Base-by-base conservation (phyloP, 2,797 vertebrate species). In the Tapirus indicus region DNA sequence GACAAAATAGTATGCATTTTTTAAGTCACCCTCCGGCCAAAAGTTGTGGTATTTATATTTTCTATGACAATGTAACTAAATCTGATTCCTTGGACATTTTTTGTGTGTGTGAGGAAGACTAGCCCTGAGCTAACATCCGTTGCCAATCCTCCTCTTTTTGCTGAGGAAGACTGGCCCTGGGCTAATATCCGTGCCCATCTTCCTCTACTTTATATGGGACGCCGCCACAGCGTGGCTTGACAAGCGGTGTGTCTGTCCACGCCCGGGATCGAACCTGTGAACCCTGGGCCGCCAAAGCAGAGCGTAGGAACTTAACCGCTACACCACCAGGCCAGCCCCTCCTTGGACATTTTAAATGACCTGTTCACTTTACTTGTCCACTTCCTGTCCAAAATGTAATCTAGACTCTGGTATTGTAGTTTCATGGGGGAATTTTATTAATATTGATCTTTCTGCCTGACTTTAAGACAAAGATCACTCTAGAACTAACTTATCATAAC, bases 341-440 rank as follows among this genome's bases (percentile, higher is more conserved):
- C 38, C 38, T 38, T 38, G 38, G 38, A 23, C 27, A 2, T 79
- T 93, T 32, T 60, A 6, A 60, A 86, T 69, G 47, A 74, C 66
- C 20, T 13, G 0, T 41, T 75, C 32, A 11, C 71, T 17, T 17
- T 58, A 18, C 44, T 77, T 35, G 17, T n/a, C 47, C n/a, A 1
- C 23, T 47, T 91, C 49, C 25, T 49, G 18, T 60, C 66, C 4
- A 0, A 17, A 38, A 17, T 38, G 18, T 58, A 18, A 5, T 47
- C 23, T 12, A 2, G 77, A 47, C n/a, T 49, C 14, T 1, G 25
- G n/a, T n/a, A 1, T 18, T 38, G 0, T 10, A 0, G 17, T 41
- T 60, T 58, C 52, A 2, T 6, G 21, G 56, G 38, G 23, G 20
- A 23, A 4, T 74, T 54, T 78, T 52, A 25, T 27, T 52, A 35